Base-by-base conservation (phyloP, 2,797 vertebrate genomes). In the Schizothorax lantsangensis region DNA sequence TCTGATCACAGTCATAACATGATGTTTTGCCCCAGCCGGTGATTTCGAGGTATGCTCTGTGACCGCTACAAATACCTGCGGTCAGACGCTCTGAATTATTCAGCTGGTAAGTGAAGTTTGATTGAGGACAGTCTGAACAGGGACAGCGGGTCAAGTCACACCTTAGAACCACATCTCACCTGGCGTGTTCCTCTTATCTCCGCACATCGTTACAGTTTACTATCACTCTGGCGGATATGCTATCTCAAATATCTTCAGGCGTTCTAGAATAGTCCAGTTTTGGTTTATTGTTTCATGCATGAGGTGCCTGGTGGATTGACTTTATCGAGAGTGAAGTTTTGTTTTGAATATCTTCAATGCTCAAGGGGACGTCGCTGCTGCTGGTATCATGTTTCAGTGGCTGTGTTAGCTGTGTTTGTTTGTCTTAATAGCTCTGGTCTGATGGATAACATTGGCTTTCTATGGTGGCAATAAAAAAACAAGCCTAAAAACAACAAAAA, bases 11-110 rank as follows among this genome's bases (percentile, higher is more conserved):
- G 30, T 85, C 68, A 73, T 85, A 73, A 73, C 78, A 64, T 47
- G 33, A 33, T 23, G 49, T 72, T 83, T 72, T 72, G 36, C 36
- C 49, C 14, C 3, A 0, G 74, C 19, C 12, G 12, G 66, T 47
- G 19, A 19, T 43, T 85, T 57, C n/a, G 26, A 57, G 77, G 59
- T 75, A 30, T 74, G 72, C 15, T 66, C 14, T 66, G 21, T 77
- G 59, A 68, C 62, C 40, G 19, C 49, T 69, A 71, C 66, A 89
- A 87, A 83, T 38, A 69, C 80, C 43, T 80, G 59, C 36, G 30
- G 69, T 71, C 72, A 30, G 47, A 62, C 59, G 0, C 36, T 81
- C 33, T 90, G 68, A 88, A 90, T 88, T 80, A 87, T 90, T 88
- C 69, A 90, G 59, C 12, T 36, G 10, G 54, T 54, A 78, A 73